These are phyloP conservation scores for Anolis apletophallus DNA, from an alignment of 2,797 vertebrate genomes.

Conservation along the genomic window DNA sequence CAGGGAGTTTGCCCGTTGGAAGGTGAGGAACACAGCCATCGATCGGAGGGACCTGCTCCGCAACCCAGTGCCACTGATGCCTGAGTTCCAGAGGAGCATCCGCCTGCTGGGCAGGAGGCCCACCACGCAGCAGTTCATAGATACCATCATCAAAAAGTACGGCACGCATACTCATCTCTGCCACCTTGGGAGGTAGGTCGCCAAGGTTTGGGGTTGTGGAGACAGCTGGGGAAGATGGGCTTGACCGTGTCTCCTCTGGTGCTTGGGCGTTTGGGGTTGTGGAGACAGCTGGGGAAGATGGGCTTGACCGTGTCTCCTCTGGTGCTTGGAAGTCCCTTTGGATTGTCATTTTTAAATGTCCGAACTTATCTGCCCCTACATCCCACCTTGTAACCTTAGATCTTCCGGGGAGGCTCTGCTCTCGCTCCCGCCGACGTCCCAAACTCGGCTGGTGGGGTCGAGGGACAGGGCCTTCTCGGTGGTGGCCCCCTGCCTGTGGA, in stretches of 20 bases:
- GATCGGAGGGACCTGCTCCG: slow-evolving; percentile 94
- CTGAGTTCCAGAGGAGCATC: slow-evolving; percentile 96
- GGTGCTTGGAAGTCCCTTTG: not conserved
- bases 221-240: accelerated
- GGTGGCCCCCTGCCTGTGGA: no score
- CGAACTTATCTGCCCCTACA: no score
- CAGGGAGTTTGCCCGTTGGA: slow-evolving; percentile 99
- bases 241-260: accelerated
- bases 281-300: no score
- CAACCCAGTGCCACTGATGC: slow-evolving; percentile 96
- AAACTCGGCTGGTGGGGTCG: no score
- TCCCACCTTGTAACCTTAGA: no score
- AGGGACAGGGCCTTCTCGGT: no score
- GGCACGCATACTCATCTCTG: slow-evolving; percentile 98
- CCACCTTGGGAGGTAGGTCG: slow-evolving; percentile 95
- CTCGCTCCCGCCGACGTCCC: no score
- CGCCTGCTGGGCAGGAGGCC: slow-evolving; percentile 96
- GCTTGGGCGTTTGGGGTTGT: accelerated
- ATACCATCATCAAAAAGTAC: slow-evolving; percentile 99
- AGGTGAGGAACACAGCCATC: slow-evolving; percentile 99
- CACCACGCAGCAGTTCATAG: slow-evolving; percentile 97
- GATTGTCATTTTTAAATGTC: no score
- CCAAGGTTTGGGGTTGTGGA: accelerated
- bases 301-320: no score
- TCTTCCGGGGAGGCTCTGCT: no score